A percentile compares a stretch with the other conserved stretches of the same genome.
These are phyloP conservation scores for Hafferia zeledoni DNA, from an alignment of 2,797 vertebrate species.

Conservation along the genomic window DNA sequence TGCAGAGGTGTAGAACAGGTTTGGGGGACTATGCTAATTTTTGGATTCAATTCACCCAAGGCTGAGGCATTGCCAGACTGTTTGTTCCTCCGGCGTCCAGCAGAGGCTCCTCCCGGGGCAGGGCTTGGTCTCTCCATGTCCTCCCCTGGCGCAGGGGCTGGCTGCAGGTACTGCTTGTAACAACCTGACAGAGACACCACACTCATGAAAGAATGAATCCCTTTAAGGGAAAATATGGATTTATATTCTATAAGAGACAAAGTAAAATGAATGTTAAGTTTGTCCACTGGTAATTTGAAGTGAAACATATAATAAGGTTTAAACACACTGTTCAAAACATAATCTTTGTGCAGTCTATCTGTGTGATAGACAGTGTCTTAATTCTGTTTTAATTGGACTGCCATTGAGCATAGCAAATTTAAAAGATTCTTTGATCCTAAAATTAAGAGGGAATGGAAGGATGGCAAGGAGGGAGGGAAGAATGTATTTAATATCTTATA, in stretches of 20 bases:
- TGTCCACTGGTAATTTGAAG: not conserved
- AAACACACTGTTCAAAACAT: not conserved
- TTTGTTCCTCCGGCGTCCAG: not conserved
- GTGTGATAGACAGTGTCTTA: not conserved
- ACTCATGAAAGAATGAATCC: not conserved
- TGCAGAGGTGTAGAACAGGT: fast-evolving
- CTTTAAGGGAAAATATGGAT: not conserved
- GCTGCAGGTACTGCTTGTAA: fast-evolving
- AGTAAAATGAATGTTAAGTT: not conserved
- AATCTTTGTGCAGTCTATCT: not conserved
- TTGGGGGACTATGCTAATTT: not conserved
- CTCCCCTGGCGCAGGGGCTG: fast-evolving
- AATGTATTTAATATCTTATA: not conserved
- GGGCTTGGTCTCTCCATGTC: fast-evolving
- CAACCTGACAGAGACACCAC: not conserved
- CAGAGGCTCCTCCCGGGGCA: fast-evolving
- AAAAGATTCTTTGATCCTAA: not conserved
- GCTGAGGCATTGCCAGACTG: fast-evolving
- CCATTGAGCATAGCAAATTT: not conserved
- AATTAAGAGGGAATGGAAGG: not conserved
- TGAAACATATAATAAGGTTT: not conserved
- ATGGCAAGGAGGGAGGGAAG: not conserved
- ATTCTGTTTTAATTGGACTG: not conserved
- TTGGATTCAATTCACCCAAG: fast-evolving
- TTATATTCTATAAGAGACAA: not conserved